Evolutionary conservation across 2,888 invertebrate genomes (phyloP).

Genomic region (Andrena trimmerana): DNA sequence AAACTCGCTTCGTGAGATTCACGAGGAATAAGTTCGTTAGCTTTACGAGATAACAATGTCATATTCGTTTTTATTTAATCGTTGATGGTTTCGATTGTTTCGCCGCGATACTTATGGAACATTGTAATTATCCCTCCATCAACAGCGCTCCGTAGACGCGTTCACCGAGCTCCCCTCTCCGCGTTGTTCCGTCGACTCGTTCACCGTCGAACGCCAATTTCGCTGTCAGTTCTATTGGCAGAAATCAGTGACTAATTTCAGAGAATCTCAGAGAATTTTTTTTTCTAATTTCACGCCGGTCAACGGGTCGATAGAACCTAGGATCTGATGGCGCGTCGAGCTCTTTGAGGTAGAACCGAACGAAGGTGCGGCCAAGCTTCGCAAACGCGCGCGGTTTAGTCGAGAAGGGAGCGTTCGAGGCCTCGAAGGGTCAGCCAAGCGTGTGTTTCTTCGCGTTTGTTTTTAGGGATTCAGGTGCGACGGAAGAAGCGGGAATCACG

Average conservation of each 20-base stretch:
- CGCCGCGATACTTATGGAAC: constrained; percentile 19
- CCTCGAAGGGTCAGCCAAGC: constrained; percentile 28
- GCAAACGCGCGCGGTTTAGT: neutral
- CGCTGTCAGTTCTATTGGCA: neutral
- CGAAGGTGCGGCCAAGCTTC: neutral
- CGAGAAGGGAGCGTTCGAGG: neutral
- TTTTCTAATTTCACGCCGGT: neutral
- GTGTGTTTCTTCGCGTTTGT: constrained; percentile 26
- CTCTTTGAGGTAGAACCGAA: constrained; percentile 4
- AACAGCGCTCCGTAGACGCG: neutral
- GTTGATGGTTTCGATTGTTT: constrained; percentile 55
- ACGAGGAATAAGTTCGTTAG: constrained; percentile 19
- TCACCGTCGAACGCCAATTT: neutral
- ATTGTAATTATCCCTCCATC: constrained; percentile 37
- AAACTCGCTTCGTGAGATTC: constrained; percentile 19
- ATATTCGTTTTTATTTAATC: constrained; percentile 62
- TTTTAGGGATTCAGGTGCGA: constrained; percentile 36
- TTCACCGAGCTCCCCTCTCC: neutral
- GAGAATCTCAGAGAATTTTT: neutral
- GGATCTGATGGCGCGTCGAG: neutral
- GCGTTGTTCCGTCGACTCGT: constrained; percentile 6
- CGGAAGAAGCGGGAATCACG: constrained; percentile 43
- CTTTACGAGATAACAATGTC: constrained; percentile 32
- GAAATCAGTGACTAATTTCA: neutral
- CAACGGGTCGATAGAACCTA: neutral